Evolutionary conservation across 2,113 vertebrate genomes (phyloP), one percentile per base, ranked within the genome.

Genomic region (Malurus melanocephalus): DNA sequence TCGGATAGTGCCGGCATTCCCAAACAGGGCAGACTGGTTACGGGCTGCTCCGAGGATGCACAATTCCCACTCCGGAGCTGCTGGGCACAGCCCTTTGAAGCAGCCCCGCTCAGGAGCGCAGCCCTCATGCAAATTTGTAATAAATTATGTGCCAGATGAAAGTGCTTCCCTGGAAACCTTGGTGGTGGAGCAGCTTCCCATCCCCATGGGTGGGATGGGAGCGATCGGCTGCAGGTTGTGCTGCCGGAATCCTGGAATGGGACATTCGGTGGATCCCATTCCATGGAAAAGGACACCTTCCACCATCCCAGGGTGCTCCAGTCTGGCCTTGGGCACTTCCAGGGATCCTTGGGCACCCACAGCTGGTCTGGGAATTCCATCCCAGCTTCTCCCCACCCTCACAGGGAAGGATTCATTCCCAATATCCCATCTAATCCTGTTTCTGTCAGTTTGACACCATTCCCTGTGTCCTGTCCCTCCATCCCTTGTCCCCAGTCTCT

Each of bases 21-120:
- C 79, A 9, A 68, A 87, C 93, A 67, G 87, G 95, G 91, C 49
- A 9, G 94, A 85, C 87, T 85, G 89, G 94, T 92, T 89, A 1
- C 1, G 30, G 61, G 91, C 71, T 32, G 84, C 11, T 83, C 42
- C 5, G 2, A n/a, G 80, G 90, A 75, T 40, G 82, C 55, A 15
- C 20, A 45, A 22, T 51, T 80, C 30, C 88, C 94, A 57, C 84
- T 73, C 85, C 10, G 24, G 38, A 49, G 83, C 59, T 46, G 87
- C 89, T 51, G 87, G 51, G 21, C 13, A 10, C 22, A 26, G 38
- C 6, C 17, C 89, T 89, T 87, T 81, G 89, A 82, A 90, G 91
- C 80, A 33, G 12, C 3, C 3, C 55, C 0, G 92, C 56, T 3
- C 72, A 2, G 88, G 2, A 7, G 27, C 33, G 83, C 4, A 68